Percentiles rank a stretch among this genome's conserved stretches.
phyloP scores from a whole-genome alignment of 1,140 invertebrate genomes.

The Pogonognathellus flavescens region DNA sequence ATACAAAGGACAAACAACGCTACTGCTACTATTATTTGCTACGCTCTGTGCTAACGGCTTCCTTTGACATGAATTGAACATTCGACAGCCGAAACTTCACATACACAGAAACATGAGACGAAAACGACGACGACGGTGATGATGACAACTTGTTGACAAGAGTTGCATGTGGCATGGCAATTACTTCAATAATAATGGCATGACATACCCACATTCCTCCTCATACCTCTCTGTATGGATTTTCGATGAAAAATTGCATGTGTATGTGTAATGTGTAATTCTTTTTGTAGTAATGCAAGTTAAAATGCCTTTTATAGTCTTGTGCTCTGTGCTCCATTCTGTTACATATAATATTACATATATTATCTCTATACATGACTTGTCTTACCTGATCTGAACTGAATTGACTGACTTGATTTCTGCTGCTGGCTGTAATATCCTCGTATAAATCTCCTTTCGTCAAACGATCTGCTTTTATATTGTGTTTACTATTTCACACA shows the following conservation, averaged over 20 bases:
- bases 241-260: too few species aligned
- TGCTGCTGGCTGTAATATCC: not conserved
- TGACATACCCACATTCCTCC: too few species aligned
- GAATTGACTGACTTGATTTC: slow-evolving; percentile 47
- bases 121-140: slow-evolving; percentile 14
- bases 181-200: not conserved
- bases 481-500: not conserved
- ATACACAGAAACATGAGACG: not conserved
- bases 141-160: slow-evolving; percentile 22
- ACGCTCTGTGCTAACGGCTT: slow-evolving; percentile 3
- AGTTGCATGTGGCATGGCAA: slow-evolving; percentile 32
- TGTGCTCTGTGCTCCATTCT: slow-evolving; percentile 19
- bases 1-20: too few species aligned
- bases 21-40: too few species aligned
- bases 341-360: not conserved
- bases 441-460: not conserved
- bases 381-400: slow-evolving; percentile 6
- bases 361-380: not conserved
- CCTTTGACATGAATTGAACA: slow-evolving; percentile 47
- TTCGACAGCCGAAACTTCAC: slow-evolving; percentile 28
- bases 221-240: too few species aligned
- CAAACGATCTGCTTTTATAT: not conserved
- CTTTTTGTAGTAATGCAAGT: not conserved
- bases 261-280: too few species aligned
- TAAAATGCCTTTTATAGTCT: slow-evolving; percentile 7